Evolutionary conservation across 2,797 vertebrate species (phyloP).

Genomic region (Decapterus maruadsi): DNA sequence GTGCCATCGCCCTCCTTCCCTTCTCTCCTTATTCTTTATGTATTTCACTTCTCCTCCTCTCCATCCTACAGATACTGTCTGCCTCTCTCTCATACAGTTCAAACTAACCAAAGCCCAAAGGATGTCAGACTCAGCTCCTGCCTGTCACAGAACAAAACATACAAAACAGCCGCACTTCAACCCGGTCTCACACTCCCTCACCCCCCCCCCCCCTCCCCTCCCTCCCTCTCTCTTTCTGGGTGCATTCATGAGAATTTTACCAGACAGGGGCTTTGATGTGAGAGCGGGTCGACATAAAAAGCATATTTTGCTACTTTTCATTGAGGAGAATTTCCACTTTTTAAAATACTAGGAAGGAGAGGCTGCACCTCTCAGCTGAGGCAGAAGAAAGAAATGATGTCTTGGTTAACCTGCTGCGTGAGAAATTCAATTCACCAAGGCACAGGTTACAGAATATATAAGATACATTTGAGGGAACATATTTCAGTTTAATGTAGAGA

Average conservation of each 20-base stretch:
- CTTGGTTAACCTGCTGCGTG: constrained; percentile 26
- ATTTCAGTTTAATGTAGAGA: constrained; percentile 16
- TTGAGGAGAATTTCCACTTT: constrained; percentile 38
- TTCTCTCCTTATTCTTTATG: constrained; percentile 14
- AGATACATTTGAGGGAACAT: neutral
- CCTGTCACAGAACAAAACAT: constrained; percentile 46
- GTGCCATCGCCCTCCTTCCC: constrained; percentile 6
- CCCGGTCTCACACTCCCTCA: constrained; percentile 14
- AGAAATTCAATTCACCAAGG: neutral
- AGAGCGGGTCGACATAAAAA: constrained; percentile 15
- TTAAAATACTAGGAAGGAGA: constrained; percentile 2
- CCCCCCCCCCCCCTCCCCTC: constrained; percentile 1
- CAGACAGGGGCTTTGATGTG: constrained; percentile 56
- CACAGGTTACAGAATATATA: neutral
- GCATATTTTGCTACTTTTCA: constrained; percentile 33
- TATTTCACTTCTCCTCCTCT: constrained; percentile 1
- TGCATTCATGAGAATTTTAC: constrained; percentile 52
- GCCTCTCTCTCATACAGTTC: constrained; percentile 21
- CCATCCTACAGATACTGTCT: neutral
- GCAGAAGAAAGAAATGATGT: constrained; percentile 14
- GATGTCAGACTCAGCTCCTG: constrained; percentile 51
- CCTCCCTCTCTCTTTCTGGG: constrained; percentile 36
- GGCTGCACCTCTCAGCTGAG: constrained; percentile 16
- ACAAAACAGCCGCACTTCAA: constrained; percentile 46
- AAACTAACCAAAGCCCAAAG: constrained; percentile 45